A percentile compares a stretch with the other conserved stretches of the same genome.
Evolutionary conservation across 2,113 vertebrate genomes (phyloP).

Genomic region (Ellobius talpinus): DNA sequence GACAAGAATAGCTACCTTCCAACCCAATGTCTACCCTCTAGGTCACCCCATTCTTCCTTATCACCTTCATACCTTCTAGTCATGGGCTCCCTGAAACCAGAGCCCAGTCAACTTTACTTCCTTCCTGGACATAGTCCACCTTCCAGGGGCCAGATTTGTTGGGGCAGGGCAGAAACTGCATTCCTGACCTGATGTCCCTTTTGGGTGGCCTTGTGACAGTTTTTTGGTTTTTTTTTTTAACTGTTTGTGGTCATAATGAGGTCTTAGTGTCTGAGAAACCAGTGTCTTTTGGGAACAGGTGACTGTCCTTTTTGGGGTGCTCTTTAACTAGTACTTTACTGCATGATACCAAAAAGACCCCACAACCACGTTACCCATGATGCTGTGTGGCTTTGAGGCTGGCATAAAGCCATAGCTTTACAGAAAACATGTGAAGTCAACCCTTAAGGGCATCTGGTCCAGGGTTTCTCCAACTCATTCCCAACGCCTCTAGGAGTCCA

Average conservation of each 20-base stretch:
- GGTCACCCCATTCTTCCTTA: not conserved
- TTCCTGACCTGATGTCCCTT: not conserved
- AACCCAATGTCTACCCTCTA: not conserved
- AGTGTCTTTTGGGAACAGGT: not conserved
- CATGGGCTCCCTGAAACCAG: conserved; percentile 5
- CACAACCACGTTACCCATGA: not conserved
- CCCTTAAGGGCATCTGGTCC: not conserved
- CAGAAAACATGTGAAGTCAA: not conserved
- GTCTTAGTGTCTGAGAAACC: not conserved
- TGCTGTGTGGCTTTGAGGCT: not conserved
- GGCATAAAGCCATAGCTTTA: not conserved
- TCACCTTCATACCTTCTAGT: not conserved
- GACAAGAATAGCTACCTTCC: not conserved
- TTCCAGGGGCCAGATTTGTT: too few relatives aligned
- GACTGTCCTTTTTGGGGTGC: not conserved
- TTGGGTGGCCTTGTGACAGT: not conserved
- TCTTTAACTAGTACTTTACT: not conserved
- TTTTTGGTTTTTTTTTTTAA: not conserved
- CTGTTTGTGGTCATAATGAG: not conserved
- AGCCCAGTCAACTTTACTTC: not conserved
- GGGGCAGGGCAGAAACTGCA: too few relatives aligned
- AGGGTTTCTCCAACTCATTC: not conserved
- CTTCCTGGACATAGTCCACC: too few relatives aligned
- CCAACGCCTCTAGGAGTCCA: not conserved
- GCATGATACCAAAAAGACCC: not conserved